A percentile compares a stretch with the other conserved stretches of the same genome.
Evolutionary conservation across 1,140 invertebrate species (phyloP).

Genomic region (Geopemphigus sp.): DNA sequence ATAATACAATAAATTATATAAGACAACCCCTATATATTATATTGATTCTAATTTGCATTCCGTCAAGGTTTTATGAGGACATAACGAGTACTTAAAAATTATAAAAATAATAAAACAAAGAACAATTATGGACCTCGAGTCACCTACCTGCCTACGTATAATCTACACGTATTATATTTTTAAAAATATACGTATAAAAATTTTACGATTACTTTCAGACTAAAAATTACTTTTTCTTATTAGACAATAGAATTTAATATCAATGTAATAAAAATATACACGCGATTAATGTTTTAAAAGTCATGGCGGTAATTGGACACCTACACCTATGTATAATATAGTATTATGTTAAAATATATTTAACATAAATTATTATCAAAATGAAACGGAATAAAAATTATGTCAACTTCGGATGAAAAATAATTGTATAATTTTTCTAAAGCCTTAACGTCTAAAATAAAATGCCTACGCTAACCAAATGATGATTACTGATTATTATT

Average conservation of each 20-base stretch:
- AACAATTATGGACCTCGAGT: constrained; percentile 26
- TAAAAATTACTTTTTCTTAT: constrained; percentile 16
- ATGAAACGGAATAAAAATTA: not conserved
- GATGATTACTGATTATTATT: too few species aligned
- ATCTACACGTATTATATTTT: not conserved
- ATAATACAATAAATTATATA: too few species aligned
- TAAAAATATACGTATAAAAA: not conserved
- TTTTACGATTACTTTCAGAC: constrained; percentile 10
- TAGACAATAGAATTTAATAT: constrained; percentile 33
- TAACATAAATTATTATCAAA: not conserved
- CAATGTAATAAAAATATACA: constrained; percentile 33
- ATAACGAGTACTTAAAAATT: constrained; percentile 5
- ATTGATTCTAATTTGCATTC: constrained; percentile 5
- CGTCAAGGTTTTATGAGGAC: not conserved
- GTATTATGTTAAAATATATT: not conserved
- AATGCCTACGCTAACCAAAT: too few species aligned
- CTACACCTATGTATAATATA: constrained; percentile 2
- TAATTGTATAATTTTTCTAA: too few species aligned
- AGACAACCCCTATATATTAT: not conserved
- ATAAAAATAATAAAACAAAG: constrained; percentile 35
- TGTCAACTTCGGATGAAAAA: too few species aligned
- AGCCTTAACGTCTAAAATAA: too few species aligned
- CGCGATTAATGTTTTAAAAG: constrained; percentile 14
- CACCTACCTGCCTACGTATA: constrained; percentile 24
- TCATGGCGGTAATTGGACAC: constrained; percentile 13